Base-by-base conservation (phyloP, 1,140 invertebrate species). In the Diploscapter pachys region DNA sequence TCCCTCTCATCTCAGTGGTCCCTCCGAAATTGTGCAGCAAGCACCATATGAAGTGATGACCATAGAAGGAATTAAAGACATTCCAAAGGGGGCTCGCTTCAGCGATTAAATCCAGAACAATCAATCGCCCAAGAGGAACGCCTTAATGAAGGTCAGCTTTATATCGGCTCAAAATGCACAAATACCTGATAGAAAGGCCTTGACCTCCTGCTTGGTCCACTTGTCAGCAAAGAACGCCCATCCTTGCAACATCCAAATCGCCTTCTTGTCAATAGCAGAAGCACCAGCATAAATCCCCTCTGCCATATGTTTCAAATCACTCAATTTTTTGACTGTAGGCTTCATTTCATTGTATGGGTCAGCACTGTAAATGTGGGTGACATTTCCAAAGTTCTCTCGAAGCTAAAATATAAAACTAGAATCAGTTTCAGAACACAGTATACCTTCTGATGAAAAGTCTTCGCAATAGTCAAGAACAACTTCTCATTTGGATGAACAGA, bases 11-110 rank as follows among this genome's bases (percentile, higher is more conserved):
- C 55, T 72, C 68, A 49, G 61, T 76, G 54, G 55, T 75, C 53
- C 75, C 75, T 50, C 75, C 75, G 52, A 76, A 76, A 53, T 72
- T 76, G 48, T 76, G 75, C 31, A 76, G 70, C 70, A 76, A 52
- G 50, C 62, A 72, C 69, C 69, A 76, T 52, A 76, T 59, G 50
- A 57, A 76, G 55, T 72, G 9, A 49, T 76, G 75, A 9, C 75
- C 75, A 50, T 72, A 73, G 63, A 76, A 76, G 1, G 59, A 70
- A 8, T 52, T 63, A 13, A 55, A 53, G 49, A 31, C 51, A 6
- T 64, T 63, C 53, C 59, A 76, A 2, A 63, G 72, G 31, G 75
- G 75, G 5, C 48, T 52, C 48, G 64, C 61, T 56, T 76, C 75
- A 3, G 75, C 73, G 56, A 67, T 61, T 9, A 76, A 63, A 70